phyloP scores from a whole-genome alignment of 1,140 invertebrate genomes.

The Thaumatotibia leucotreta region DNA sequence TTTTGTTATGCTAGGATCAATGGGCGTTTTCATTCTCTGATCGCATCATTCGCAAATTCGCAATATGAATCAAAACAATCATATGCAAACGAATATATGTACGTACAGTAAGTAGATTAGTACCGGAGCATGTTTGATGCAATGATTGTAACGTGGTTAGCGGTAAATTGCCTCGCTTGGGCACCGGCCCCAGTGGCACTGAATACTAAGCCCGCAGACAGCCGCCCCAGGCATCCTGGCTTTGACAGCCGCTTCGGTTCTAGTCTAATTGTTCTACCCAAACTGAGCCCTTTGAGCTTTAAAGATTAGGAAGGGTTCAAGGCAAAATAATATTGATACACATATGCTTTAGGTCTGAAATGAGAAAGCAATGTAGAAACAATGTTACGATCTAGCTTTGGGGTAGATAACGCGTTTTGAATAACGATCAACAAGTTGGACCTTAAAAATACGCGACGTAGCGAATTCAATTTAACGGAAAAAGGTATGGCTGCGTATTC shows the following conservation, averaged over 20 bases:
- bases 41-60: not conserved
- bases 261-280: slow-evolving; percentile 4
- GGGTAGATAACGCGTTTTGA: not conserved
- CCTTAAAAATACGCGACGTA: slow-evolving; percentile 16
- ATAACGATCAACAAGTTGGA: too few relatives aligned
- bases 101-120: not conserved
- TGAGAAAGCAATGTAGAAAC: not conserved
- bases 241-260: not conserved
- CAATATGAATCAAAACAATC: not conserved
- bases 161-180: not conserved
- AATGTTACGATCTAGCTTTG: not conserved
- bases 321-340: not conserved
- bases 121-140: not conserved
- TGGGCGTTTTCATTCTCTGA: not conserved
- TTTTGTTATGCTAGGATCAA: not conserved
- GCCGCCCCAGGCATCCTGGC: not conserved
- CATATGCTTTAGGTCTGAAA: not conserved
- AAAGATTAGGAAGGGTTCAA: not conserved
- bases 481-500: too few relatives aligned
- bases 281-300: slow-evolving; percentile 4
- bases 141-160: not conserved
- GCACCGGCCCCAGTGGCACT: not conserved
- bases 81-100: not conserved
- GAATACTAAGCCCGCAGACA: not conserved
- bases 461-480: too few relatives aligned